Conservation (phyloP, 2,888 invertebrate species). For the Julus scanicus region DNA sequence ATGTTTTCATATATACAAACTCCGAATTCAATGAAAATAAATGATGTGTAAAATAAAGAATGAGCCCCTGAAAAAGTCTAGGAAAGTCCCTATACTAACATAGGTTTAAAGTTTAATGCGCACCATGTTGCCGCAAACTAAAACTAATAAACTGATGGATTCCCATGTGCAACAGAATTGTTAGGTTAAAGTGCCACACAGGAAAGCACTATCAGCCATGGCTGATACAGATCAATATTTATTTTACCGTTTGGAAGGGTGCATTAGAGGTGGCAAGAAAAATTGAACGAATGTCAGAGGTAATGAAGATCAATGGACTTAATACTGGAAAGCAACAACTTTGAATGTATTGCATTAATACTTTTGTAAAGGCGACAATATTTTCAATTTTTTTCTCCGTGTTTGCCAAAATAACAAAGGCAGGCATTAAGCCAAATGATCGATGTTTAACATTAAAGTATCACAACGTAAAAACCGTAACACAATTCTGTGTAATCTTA, state of each 20-base stretch:
- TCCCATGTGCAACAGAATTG: constrained; percentile 36
- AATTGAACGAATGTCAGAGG: constrained; percentile 35
- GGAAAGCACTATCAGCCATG: constrained; percentile 28
- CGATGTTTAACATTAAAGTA: constrained; percentile 40
- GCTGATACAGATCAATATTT: constrained; percentile 37
- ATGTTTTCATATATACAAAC: background rate
- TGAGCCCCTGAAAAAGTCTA: background rate
- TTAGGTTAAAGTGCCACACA: constrained; percentile 26
- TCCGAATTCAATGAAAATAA: background rate
- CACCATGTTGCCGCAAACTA: constrained; percentile 32
- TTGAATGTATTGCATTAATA: constrained; percentile 43
- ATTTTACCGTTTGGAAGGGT: constrained; percentile 32
- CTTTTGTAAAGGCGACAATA: background rate
- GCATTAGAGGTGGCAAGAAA: constrained; percentile 40
- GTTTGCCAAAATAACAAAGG: background rate
- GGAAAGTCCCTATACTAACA: constrained; percentile 1
- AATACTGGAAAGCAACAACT: constrained; percentile 40
- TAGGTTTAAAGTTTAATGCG: constrained; percentile 13
- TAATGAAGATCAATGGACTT: constrained; percentile 43
- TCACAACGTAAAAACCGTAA: background rate
- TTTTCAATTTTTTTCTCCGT: constrained; percentile 18
- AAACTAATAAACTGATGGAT: constrained; percentile 32
- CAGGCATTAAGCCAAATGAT: constrained; percentile 9
- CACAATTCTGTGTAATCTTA: background rate
- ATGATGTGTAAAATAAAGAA: background rate